Conservation (phyloP, 2,888 invertebrate genomes). For the Ypsolopha scabrella region DNA sequence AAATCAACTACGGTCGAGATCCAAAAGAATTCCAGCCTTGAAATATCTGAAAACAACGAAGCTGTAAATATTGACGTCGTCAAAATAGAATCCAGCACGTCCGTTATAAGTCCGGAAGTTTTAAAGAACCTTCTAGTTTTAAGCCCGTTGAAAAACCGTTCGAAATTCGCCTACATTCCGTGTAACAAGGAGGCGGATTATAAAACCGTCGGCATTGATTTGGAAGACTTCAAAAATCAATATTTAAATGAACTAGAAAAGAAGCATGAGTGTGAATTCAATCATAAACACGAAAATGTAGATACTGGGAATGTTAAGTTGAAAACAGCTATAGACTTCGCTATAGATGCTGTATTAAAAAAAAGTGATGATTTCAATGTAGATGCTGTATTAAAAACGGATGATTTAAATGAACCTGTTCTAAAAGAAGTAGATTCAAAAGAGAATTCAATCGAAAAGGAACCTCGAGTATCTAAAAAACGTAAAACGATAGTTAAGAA, state of each 20-base stretch:
- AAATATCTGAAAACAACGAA: slow-evolving; percentile 39
- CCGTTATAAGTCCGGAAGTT: slow-evolving; percentile 6
- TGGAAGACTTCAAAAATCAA: slow-evolving; percentile 44
- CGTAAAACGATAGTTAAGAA: too few species aligned
- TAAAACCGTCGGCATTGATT: slow-evolving; percentile 28
- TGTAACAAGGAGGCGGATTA: slow-evolving; percentile 24
- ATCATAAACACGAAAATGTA: slow-evolving; percentile 13
- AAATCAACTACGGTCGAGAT: slow-evolving; percentile 33
- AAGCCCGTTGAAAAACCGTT: slow-evolving; percentile 11
- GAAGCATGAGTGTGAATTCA: slow-evolving; percentile 16
- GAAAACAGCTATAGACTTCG: slow-evolving; percentile 17
- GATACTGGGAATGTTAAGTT: slow-evolving; percentile 2
- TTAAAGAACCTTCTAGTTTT: slow-evolving; percentile 12
- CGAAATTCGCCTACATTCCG: slow-evolving; percentile 31
- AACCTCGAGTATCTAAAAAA: too few species aligned
- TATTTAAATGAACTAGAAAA: slow-evolving; percentile 39
- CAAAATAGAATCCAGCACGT: too few species aligned
- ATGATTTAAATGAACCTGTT: neutral
- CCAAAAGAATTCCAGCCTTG: slow-evolving; percentile 33
- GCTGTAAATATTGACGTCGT: slow-evolving; percentile 14
- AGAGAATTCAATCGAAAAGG: too few species aligned
- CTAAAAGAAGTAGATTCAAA: too few species aligned
- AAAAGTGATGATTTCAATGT: neutral
- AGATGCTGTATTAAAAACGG: slow-evolving; percentile 8
- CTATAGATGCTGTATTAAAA: slow-evolving; percentile 11